A percentile compares a stretch with the other conserved stretches of the same genome.
phyloP scores from a whole-genome alignment of 2,888 invertebrate genomes.

The Platerodrilus igneus region DNA sequence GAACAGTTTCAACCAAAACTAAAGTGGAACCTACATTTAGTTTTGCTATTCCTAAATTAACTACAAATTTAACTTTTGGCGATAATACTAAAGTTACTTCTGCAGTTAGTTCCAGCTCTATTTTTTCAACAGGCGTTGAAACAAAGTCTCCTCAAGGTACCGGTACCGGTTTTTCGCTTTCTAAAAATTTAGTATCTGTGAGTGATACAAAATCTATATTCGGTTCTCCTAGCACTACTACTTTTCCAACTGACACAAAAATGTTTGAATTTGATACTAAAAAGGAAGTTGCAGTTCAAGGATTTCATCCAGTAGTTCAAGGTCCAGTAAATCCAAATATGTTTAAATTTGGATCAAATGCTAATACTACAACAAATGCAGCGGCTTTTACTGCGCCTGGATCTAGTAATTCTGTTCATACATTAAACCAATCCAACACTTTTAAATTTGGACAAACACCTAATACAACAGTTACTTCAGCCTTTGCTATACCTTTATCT shows the following conservation, averaged over 20 bases:
- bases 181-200: no score
- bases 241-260: conserved; percentile 9
- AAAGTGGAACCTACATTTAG: no score
- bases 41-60: no score
- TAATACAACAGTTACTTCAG: no score
- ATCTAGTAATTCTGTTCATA: background rate
- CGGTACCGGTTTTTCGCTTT: no score
- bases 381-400: conserved; percentile 1
- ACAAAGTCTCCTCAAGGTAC: no score
- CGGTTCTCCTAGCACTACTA: conserved; percentile 1
- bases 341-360: background rate
- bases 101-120: background rate
- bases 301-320: background rate
- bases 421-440: background rate
- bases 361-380: conserved; percentile 8
- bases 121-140: conserved; percentile 3
- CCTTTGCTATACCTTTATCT: no score
- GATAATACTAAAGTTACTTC: background rate
- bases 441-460: no score
- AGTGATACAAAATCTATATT: no score
- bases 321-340: background rate
- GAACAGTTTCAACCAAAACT: no score
- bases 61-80: no score
- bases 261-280: background rate
- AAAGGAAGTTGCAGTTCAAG: no score